Percentiles rank a stretch among this genome's conserved stretches.
These are phyloP conservation scores for Nomada ruficornis DNA, from an alignment of 2,888 invertebrate species.

Conservation along the genomic window DNA sequence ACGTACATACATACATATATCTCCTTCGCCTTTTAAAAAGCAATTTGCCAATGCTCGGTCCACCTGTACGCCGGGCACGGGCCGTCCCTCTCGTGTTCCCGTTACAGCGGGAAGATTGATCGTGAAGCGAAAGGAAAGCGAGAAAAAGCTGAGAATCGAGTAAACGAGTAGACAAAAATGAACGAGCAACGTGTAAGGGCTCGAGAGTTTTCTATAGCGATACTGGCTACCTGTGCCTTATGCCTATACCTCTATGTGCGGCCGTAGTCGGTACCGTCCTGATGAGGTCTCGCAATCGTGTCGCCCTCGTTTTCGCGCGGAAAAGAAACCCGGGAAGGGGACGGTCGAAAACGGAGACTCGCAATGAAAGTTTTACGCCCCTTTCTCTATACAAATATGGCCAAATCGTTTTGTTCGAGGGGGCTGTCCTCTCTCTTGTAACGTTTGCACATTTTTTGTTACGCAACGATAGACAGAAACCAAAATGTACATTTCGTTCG, in stretches of 20 bases:
- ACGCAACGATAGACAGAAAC: too few relatives aligned
- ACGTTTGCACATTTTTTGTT: too few relatives aligned
- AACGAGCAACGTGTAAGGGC: constrained; percentile 50
- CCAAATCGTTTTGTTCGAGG: too few relatives aligned
- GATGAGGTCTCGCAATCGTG: constrained; percentile 51
- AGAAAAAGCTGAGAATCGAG: constrained; percentile 20
- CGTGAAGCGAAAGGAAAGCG: constrained; percentile 10
- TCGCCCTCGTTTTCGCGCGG: constrained; percentile 20
- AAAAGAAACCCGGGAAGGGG: background rate
- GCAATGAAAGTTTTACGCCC: background rate
- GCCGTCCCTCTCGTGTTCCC: constrained; percentile 29
- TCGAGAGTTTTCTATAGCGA: constrained; percentile 55
- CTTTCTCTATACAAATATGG: too few relatives aligned
- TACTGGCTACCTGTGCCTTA: constrained; percentile 78
- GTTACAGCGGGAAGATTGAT: constrained; percentile 14
- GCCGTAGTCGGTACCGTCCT: constrained; percentile 73
- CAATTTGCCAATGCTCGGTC: constrained; percentile 45
- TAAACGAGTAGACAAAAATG: constrained; percentile 30
- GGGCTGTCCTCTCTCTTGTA: too few relatives aligned
- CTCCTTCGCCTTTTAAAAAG: constrained; percentile 29
- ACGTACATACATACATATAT: background rate
- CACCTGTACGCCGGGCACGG: constrained; percentile 40
- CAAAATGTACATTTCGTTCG: too few relatives aligned
- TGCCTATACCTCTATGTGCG: constrained; percentile 74
- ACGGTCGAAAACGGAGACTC: background rate